These are phyloP conservation scores for Anomalospiza imberbis DNA, from an alignment of 2,797 vertebrate genomes.

Conservation along the genomic window DNA sequence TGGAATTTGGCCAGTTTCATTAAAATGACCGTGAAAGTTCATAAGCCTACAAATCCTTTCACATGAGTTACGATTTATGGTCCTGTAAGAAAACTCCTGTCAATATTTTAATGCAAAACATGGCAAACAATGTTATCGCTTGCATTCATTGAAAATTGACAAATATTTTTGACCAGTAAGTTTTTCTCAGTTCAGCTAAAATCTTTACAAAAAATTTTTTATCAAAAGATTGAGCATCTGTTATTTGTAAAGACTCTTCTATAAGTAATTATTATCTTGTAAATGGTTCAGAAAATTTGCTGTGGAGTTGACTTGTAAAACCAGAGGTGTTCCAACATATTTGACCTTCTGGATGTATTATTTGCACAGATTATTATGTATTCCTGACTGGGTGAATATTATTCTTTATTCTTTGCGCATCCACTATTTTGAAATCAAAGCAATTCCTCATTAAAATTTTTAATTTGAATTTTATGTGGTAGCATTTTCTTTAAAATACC, in stretches of 20 bases:
- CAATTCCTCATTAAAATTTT: neutral
- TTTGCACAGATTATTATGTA: neutral
- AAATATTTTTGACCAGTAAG: neutral
- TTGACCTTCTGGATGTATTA: neutral
- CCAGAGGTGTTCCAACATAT: neutral
- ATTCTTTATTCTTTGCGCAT: neutral
- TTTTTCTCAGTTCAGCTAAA: neutral
- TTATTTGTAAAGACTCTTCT: neutral
- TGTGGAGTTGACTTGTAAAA: neutral
- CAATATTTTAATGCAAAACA: neutral
- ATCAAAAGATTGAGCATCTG: neutral
- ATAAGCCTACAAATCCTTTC: neutral
- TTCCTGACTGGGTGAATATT: neutral
- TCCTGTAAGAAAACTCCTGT: neutral
- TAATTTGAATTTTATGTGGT: neutral
- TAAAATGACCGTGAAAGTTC: neutral
- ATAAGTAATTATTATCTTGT: neutral
- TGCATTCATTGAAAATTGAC: neutral
- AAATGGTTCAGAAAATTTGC: neutral
- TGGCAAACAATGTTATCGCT: neutral
- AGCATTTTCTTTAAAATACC: neutral
- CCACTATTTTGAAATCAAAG: neutral
- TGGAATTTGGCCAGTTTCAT: neutral
- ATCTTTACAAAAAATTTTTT: fast-evolving
- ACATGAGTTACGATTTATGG: neutral